These are phyloP conservation scores for Metridium senile DNA, from an alignment of 92 coral and sea anemone genomes.

Conservation along the genomic window DNA sequence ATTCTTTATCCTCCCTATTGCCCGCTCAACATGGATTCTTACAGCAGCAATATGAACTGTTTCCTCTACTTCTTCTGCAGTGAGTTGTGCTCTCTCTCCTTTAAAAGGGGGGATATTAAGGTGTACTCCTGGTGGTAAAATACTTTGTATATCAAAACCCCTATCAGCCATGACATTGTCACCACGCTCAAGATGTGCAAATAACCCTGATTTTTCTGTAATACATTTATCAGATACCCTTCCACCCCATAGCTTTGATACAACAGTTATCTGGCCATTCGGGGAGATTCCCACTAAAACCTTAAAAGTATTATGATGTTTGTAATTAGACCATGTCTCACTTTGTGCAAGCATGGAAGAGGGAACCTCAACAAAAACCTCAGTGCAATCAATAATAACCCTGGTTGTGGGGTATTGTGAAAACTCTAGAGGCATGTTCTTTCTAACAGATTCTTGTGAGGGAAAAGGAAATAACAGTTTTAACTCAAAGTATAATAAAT, in stretches of 20 bases:
- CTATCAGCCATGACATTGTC: constrained; percentile 70
- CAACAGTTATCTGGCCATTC: constrained; percentile 49
- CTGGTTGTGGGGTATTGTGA: constrained; percentile 49
- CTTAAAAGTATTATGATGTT: constrained; percentile 56
- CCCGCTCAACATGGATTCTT: constrained; percentile 59
- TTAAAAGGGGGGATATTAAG: constrained; percentile 71
- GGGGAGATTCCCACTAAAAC: constrained; percentile 43
- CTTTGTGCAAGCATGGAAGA: constrained; percentile 59
- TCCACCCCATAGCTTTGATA: constrained; percentile 61
- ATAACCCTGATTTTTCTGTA: constrained; percentile 47
- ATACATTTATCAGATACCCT: constrained; percentile 54
- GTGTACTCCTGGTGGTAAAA: constrained; percentile 49
- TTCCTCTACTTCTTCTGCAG: constrained; percentile 51
- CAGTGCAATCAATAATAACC: constrained; percentile 54
- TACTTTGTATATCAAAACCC: constrained; percentile 61
- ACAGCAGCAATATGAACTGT: constrained; percentile 54
- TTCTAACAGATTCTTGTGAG: constrained; percentile 28
- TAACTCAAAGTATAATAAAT: constrained; percentile 46
- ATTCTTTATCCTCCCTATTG: constrained; percentile 60
- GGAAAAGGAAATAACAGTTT: constrained; percentile 55
- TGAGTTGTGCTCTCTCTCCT: constrained; percentile 47
- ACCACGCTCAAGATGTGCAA: constrained; percentile 42
- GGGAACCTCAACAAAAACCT: constrained; percentile 50
- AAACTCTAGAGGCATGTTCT: constrained; percentile 63
- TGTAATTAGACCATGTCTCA: constrained; percentile 59